Evolutionary conservation across 2,888 invertebrate species (phyloP), one percentile per base, ranked within the genome.

Genomic region (Tipula lateralis): DNA sequence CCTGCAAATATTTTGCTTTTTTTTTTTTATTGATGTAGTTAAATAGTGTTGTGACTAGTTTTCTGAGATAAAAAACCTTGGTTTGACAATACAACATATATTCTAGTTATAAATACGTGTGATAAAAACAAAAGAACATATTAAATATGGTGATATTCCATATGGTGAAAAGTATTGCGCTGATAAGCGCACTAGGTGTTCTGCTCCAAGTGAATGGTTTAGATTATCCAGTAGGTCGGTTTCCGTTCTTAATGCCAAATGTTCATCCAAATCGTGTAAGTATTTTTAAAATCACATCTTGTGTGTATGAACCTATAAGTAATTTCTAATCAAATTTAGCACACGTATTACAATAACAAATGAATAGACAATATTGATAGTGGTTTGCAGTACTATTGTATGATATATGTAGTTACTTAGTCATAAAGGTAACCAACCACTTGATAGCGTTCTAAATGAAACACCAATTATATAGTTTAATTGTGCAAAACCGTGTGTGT

Each of bases 171-270:
- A 24, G 66, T 24, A 66, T 66, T 66, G 24, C 66, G 7, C 2
- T 66, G 66, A 24, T 66, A 66, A 19, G 6, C 66, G 24, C 24
- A n/a, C 66, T 66, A 3, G 66, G 66, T 24, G 30, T 83, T 83
- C 83, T 85, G 50, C 30, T 83, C 2, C 83, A 84, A 50, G 24
- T 29, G 29, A 29, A 50, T 19, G 29, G 30, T 5, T 32, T 39
- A 50, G 32, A 85, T 82, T 86, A 86, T 85, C 85, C 84, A 81
- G 85, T 85, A 36, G 89, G 88, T 84, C 92, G 92, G 86, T 96
- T 94, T 88, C 92, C 95, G 85, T 92, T 96, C 87, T 91, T 95
- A 29, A 96, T 96, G 96, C 96, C 96, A 85, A 93, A 95, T 90
- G 96, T 96, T 84, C 93, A 92, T 88, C 96, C 96, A 30, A 92